Percentiles rank a stretch among this genome's conserved stretches.
phyloP scores from a whole-genome alignment of 2,888 invertebrate species.

The Mantis religiosa region DNA sequence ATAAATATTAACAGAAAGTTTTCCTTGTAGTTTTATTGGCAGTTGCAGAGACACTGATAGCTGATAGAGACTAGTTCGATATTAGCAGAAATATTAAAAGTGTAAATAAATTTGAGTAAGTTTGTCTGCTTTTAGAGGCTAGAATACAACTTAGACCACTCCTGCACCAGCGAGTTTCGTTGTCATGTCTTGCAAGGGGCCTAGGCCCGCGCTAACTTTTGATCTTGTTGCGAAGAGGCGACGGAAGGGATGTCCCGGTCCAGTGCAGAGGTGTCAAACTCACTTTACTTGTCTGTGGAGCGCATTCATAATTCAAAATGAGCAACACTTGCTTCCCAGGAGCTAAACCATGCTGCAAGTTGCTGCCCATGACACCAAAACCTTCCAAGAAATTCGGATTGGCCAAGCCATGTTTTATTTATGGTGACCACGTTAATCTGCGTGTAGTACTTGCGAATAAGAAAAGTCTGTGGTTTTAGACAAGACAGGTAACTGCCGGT shows the following conservation, averaged over 20 bases:
- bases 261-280: constrained; percentile 14
- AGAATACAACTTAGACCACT: not conserved
- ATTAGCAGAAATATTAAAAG: too few relatives aligned
- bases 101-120: too few relatives aligned
- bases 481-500: not conserved
- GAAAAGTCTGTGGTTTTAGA: not conserved
- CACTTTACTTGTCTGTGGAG: constrained; percentile 12
- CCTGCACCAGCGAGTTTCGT: not conserved
- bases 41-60: too few relatives aligned
- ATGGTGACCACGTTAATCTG: not conserved
- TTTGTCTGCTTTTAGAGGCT: too few relatives aligned
- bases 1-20: too few relatives aligned
- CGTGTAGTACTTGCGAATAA: not conserved
- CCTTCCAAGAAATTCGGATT: not conserved
- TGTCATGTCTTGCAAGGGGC: not conserved
- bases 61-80: too few relatives aligned
- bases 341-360: not conserved
- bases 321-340: not conserved
- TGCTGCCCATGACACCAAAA: not conserved
- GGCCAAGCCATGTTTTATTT: not conserved
- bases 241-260: not conserved
- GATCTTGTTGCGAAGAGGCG: constrained; percentile 6
- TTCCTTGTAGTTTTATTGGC: too few relatives aligned
- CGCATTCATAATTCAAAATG: constrained; percentile 17
- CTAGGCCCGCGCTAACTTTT: constrained; percentile 2